Percentiles rank a stretch among this genome's conserved stretches.
Evolutionary conservation across 2,113 vertebrate genomes (phyloP).

Genomic region (Ranitomeya variabilis): DNA sequence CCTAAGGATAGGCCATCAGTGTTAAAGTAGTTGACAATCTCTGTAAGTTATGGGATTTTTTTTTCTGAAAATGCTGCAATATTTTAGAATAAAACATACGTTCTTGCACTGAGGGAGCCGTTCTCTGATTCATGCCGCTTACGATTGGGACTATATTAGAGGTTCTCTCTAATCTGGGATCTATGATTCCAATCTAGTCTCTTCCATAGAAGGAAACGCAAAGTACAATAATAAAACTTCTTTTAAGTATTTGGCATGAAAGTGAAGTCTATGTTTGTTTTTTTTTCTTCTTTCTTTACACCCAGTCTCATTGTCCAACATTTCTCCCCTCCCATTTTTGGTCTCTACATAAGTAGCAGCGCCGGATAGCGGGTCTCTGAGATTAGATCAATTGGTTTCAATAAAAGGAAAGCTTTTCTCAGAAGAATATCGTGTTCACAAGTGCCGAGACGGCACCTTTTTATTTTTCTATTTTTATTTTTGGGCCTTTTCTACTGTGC

Average conservation of each 20-base stretch:
- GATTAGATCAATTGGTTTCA: constrained; percentile 29
- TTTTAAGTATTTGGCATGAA: background rate
- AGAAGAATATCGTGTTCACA: constrained; percentile 36
- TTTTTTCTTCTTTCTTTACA: background rate
- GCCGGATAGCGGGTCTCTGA: background rate
- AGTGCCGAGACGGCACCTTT: background rate
- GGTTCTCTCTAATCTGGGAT: background rate
- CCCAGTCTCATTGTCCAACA: background rate
- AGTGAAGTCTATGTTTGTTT: background rate
- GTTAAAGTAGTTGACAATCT: too few species aligned
- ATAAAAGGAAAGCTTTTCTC: constrained; percentile 18
- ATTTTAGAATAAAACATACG: too few species aligned
- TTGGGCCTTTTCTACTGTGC: background rate
- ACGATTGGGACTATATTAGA: too few species aligned
- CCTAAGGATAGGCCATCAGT: too few species aligned
- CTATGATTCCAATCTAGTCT: background rate
- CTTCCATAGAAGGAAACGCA: background rate
- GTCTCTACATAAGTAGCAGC: background rate
- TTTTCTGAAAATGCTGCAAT: too few species aligned
- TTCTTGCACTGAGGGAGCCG: too few species aligned
- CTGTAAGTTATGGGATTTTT: too few species aligned
- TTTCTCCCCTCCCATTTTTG: background rate
- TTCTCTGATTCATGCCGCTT: too few species aligned
- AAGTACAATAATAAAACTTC: background rate
- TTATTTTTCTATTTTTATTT: constrained; percentile 34